A percentile compares a stretch with the other conserved stretches of the same genome.
Conservation (phyloP, 1,140 invertebrate species). For the Meloidogyne floridensis region DNA sequence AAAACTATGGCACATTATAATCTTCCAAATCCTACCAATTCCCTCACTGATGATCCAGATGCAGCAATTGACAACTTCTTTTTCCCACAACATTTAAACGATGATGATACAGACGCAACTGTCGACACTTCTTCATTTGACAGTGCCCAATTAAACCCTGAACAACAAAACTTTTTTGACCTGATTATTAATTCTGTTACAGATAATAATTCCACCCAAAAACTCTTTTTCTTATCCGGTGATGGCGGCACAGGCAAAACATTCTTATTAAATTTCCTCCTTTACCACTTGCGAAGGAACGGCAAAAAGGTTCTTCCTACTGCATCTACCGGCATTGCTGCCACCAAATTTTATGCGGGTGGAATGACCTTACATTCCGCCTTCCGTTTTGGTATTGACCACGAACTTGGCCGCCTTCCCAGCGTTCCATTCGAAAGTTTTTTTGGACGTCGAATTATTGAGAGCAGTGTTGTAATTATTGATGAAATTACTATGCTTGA, state of each 20-base stretch:
- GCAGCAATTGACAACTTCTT: neutral
- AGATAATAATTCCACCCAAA: neutral
- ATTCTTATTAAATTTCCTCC: conserved; percentile 19
- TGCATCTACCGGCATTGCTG: conserved; percentile 26
- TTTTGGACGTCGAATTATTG: conserved; percentile 21
- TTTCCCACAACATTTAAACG: neutral
- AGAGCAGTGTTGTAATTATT: conserved; percentile 27
- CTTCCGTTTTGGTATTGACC: conserved; percentile 10
- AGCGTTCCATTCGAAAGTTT: conserved; percentile 16
- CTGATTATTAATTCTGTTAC: neutral
- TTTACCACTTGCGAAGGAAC: neutral
- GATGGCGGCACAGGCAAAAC: conserved; percentile 9
- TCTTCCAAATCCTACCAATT: neutral
- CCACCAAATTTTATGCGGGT: conserved; percentile 2
- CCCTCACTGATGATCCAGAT: neutral
- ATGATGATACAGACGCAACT: neutral
- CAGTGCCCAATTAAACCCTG: neutral
- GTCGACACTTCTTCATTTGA: neutral
- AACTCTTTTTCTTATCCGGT: neutral
- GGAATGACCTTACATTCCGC: conserved; percentile 19
- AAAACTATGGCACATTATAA: neutral
- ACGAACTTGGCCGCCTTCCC: neutral
- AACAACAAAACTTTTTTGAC: neutral
- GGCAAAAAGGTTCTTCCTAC: neutral
- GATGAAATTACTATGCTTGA: conserved; percentile 36